Evolutionary conservation across 2,797 vertebrate species (phyloP), one percentile per base, ranked within the genome.

Genomic region (Propithecus deckenii): DNA sequence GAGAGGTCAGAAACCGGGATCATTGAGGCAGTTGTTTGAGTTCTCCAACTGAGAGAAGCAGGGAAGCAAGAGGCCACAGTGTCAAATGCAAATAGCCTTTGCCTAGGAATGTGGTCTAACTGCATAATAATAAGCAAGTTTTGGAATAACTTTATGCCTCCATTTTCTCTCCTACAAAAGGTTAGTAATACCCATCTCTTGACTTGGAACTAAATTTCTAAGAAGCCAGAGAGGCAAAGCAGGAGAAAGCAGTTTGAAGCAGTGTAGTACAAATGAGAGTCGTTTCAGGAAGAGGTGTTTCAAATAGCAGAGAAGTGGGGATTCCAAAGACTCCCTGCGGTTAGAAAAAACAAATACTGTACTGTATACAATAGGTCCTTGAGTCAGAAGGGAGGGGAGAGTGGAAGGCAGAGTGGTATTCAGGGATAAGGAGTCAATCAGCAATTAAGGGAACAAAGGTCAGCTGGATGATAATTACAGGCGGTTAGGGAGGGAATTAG

Each of bases 401-500:
- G 30, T 43, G 20, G 78, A 74, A 23, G 79, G 18, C 59, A 75
- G 46, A 91, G 86, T 76, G 55, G 86, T 90, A 75, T 35, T 72
- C 72, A 46, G 88, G 78, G 87, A 65, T 85, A 76, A 69, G 78
- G 93, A 97, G 89, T 94, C 95, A 91, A 95, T 32, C 52, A 52
- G 7, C 95, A 90, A 80, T 96, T 94, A 55, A 10, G 6, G 92
- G 92, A 97, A 95, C 95, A 97, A 95, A 96, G 89, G 96, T 97
- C 95, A 97, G 90, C 72, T 65, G 22, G 35, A 90, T 85, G 35
- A 67, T 96, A 92, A 89, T 94, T 95, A 88, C 25, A 59, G 57
- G 90, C 38, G 38, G 78, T 94, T 96, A 88, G 86, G 97, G 76
- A 97, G 75, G 93, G 78, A 74, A 97, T 97, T 96, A 97, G 84